Evolutionary conservation across 2,888 invertebrate genomes (phyloP), one percentile per base, ranked within the genome.

Genomic region (Pristionchus maxplancki): DNA sequence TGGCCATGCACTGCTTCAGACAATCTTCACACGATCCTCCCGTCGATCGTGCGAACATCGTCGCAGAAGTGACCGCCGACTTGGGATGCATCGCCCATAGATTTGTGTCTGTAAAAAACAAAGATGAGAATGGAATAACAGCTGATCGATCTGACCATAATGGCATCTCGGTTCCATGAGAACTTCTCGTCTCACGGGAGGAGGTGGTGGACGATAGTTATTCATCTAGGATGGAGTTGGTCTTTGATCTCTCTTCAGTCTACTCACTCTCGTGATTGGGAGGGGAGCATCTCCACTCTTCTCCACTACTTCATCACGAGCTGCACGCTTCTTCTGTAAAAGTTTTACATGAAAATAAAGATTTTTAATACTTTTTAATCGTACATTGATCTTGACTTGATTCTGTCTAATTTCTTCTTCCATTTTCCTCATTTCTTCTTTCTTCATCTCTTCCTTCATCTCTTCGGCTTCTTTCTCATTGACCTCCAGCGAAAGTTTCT

Each of bases 11-110:
- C 62, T 28, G 20, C 20, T 62, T 81, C 40, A 88, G 78, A 44
- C 88, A 88, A 6, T 88, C 81, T 40, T 88, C 88, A 81, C 88
- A 88, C 15, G 78, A 58, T 53, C 78, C 88, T 40, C 88, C 88
- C 3, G 78, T 88, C n/a, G 88, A 53, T 58, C 88, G 24, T 4
- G 88, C 81, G 40, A 88, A 88, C 88, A 88, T 88, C 34, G 53
- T 88, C 3, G 88, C 88, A 13, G 34, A 40, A 20, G 78, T 88
- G 6, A 88, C 78, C 20, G 88, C 88, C 13, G 78, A 78, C n/a
- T 81, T 88, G 17, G 88, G 88, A 88, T 88, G 88, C 81, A 88
- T 81, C 62, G 78, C 62, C 78, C 78, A 88, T 40, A 78, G n/a
- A 37, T 88, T 44, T 0, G 88, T 9, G 34, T 88, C 88, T 88